phyloP scores from a whole-genome alignment of 2,888 invertebrate species.

The Macrosoma leucophasiata region DNA sequence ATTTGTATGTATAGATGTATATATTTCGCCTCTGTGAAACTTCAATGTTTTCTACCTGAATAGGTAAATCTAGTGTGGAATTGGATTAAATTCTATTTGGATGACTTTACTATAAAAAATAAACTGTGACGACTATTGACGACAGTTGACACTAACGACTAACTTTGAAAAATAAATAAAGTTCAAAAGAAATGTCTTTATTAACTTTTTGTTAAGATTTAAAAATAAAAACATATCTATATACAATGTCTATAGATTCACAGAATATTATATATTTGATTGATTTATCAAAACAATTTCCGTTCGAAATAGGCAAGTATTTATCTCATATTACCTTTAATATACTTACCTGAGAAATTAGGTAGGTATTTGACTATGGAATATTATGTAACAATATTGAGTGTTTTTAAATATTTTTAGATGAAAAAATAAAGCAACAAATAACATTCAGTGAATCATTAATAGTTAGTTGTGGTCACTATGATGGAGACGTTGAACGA shows the following conservation, averaged over 20 bases:
- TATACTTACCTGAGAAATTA: slow-evolving; percentile 1
- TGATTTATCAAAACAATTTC: slow-evolving; percentile 55
- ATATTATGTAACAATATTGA: neutral
- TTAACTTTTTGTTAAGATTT: slow-evolving; percentile 4
- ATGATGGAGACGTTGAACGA: slow-evolving; percentile 41
- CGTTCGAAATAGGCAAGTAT: slow-evolving; percentile 56
- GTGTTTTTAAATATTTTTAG: slow-evolving; percentile 38
- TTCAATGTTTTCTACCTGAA: no score
- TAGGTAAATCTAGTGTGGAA: no score
- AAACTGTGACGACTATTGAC: neutral
- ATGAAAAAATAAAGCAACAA: slow-evolving; percentile 59
- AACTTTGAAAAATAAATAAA: no score
- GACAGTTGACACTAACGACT: neutral
- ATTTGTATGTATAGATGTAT: no score
- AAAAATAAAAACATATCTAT: slow-evolving; percentile 16
- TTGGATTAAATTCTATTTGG: no score
- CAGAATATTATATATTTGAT: slow-evolving; percentile 51
- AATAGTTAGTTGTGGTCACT: slow-evolving; percentile 68
- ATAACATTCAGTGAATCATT: slow-evolving; percentile 74
- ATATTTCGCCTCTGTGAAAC: no score
- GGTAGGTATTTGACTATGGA: neutral
- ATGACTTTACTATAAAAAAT: no score
- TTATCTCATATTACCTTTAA: neutral
- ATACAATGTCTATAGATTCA: slow-evolving; percentile 35
- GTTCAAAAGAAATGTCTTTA: neutral